Percentiles rank a stretch among this genome's conserved stretches.
phyloP scores from a whole-genome alignment of 2,113 vertebrate species.

The Siphamia tubifer region DNA sequence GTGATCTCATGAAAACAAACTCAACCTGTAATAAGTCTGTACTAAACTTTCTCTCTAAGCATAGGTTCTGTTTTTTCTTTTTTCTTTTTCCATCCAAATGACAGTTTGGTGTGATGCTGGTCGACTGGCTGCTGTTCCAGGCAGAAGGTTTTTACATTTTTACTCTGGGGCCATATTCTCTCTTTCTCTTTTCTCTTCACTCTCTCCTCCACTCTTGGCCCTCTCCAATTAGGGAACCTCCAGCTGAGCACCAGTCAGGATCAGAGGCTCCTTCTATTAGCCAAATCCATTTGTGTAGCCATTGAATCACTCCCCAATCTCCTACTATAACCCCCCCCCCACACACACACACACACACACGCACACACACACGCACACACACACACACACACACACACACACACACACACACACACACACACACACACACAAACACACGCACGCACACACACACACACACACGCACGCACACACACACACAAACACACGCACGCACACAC shows the following conservation, averaged over 20 bases:
- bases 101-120: constrained; percentile 42
- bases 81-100: not conserved
- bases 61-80: not conserved
- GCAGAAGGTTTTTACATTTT: constrained; percentile 55
- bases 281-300: constrained; percentile 81
- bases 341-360: constrained; percentile 48
- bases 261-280: constrained; percentile 81
- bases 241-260: constrained; percentile 81
- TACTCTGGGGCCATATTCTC: constrained; percentile 58
- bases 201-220: constrained; percentile 70
- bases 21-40: not conserved
- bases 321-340: constrained; percentile 43
- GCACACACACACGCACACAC: constrained; percentile 46
- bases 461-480: too few species aligned
- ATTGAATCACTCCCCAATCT: constrained; percentile 79
- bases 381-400: constrained; percentile 12
- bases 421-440: too few species aligned
- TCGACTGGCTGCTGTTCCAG: constrained; percentile 9
- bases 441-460: too few species aligned
- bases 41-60: not conserved
- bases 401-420: too few species aligned
- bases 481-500: not conserved
- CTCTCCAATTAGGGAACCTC: constrained; percentile 79
- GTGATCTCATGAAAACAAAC: too few species aligned
- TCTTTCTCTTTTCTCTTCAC: constrained; percentile 54